Base-by-base conservation (phyloP, 2,113 vertebrate genomes). In the Scolopax mira region DNA sequence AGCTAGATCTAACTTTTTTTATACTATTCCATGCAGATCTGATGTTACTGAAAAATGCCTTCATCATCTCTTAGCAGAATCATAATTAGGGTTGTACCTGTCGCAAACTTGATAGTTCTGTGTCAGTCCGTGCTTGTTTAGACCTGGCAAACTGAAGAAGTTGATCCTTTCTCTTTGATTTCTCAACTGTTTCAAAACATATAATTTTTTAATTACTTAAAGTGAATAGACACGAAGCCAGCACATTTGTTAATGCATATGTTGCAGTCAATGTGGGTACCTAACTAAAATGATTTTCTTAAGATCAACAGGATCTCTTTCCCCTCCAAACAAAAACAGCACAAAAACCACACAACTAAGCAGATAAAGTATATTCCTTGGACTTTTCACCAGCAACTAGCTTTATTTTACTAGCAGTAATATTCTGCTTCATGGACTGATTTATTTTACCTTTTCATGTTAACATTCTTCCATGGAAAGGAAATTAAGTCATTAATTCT, bases 141-240 rank as follows among this genome's bases (percentile, higher is more conserved):
- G 99, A 99, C 90, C 97, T 98, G 44, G 98, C 96, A 27, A 98
- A 95, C 10, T 98, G 98, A 61, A 99, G 98, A 64, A 99, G 97
- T 30, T 99, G 98, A 30, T 99, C 98, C 80, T 98, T 98, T 90
- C 98, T 98, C 89, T 94, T 97, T 48, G 98, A 98, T 74, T 98
- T 98, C 93, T 99, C 99, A 48, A 95, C 99, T 99, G 96, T 96
- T 93, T 54, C 57, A 93, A 93, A 94, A 81, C 66, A 67, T 11
- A 44, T 5, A 54, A 30, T 57, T 82, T 61, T 57, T 37, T 7
- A 16, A 46, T 80, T 79, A 88, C 13, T 73, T 58, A 5, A 52
- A 81, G 41, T 28, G 33, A 93, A 79, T 0, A 69, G 79, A 61
- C 41, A 79, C 74, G 75, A 82, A 79, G 13, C 28, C 78, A 71